Base-by-base conservation (phyloP, 2,113 vertebrate genomes). In the Sula dactylatra region DNA sequence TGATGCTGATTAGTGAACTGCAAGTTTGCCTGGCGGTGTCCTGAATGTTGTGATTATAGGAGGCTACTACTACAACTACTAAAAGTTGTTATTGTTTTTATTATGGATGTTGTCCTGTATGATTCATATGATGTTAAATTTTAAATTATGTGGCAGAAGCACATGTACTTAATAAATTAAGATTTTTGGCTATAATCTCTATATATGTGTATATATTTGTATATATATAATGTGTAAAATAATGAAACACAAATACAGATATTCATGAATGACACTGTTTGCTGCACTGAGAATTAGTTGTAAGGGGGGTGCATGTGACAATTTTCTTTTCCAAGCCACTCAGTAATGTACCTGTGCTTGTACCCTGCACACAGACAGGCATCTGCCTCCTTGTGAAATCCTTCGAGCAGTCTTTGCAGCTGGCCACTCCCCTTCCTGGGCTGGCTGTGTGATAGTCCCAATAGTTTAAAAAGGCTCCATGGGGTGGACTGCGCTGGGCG, bases 361-460 rank as follows among this genome's bases (percentile, higher is more conserved):
- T 8, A 19, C 27, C n/a, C 54, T 52, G 32, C 3, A 6, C 13
- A 3, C 34, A 58, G 95, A 76, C 64, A 72, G 36, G 4, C 10
- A 47, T 62, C 81, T n/a, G n/a, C 62, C 55, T 77, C 19, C 72
- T 16, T 17, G 38, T 19, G 50, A 49, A 62, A 10, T n/a, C n/a
- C n/a, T n/a, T n/a, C n/a, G n/a, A n/a, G n/a, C n/a, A n/a, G n/a
- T n/a, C n/a, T n/a, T n/a, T n/a, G n/a, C n/a, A n/a, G n/a, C 44
- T 88, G 94, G 96, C 79, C 88, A 97, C 91, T 73, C 98, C 97
- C 96, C 45, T 73, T n/a, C 42, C 88, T 90, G 77, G n/a, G 45
- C 88, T 90, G 77, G n/a, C 71, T 66, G 74, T 19, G 72, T 93
- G 88, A 79, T 59, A 32, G 54, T 26, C 40, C 70, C 86, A n/a